These are phyloP conservation scores for Watersipora subatra DNA, from an alignment of 1,140 invertebrate genomes.

Conservation along the genomic window DNA sequence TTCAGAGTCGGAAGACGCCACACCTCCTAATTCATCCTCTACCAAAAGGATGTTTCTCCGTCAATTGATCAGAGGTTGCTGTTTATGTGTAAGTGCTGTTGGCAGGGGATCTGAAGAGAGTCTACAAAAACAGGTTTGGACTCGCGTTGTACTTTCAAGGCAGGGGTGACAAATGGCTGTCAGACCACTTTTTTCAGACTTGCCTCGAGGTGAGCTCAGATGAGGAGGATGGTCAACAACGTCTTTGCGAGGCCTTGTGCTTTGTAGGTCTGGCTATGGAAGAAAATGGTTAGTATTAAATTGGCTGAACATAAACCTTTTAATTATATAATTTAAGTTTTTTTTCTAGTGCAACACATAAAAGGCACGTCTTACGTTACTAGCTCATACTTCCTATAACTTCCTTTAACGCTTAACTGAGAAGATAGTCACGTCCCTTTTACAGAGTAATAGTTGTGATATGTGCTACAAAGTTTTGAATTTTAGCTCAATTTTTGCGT, in stretches of 20 bases:
- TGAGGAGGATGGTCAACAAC: slow-evolving; percentile 20
- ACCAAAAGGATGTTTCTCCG: too few relatives aligned
- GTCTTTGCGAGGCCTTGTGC: slow-evolving; percentile 29
- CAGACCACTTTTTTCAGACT: slow-evolving; percentile 34
- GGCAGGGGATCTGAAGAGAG: slow-evolving; percentile 20
- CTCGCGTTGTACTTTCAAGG: slow-evolving; percentile 31
- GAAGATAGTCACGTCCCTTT: too few relatives aligned
- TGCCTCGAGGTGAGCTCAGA: slow-evolving; percentile 22
- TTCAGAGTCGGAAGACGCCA: too few relatives aligned
- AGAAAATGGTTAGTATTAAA: slow-evolving; percentile 22
- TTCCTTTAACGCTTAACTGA: too few relatives aligned
- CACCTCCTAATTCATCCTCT: too few relatives aligned
- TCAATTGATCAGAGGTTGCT: too few relatives aligned
- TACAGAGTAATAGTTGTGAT: too few relatives aligned
- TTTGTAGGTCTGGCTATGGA: slow-evolving; percentile 32
- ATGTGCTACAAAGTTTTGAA: too few relatives aligned
- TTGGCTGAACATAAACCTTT: not conserved
- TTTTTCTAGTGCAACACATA: not conserved
- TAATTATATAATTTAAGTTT: not conserved
- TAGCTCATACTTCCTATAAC: too few relatives aligned
- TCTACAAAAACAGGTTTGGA: slow-evolving; percentile 22
- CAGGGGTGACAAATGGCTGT: slow-evolving; percentile 33
- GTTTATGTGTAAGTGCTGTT: too few relatives aligned
- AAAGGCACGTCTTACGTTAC: too few relatives aligned
- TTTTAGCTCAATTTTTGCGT: too few relatives aligned